Evolutionary conservation across 1,140 invertebrate genomes (phyloP).

Genomic region (Zophobas atratus): DNA sequence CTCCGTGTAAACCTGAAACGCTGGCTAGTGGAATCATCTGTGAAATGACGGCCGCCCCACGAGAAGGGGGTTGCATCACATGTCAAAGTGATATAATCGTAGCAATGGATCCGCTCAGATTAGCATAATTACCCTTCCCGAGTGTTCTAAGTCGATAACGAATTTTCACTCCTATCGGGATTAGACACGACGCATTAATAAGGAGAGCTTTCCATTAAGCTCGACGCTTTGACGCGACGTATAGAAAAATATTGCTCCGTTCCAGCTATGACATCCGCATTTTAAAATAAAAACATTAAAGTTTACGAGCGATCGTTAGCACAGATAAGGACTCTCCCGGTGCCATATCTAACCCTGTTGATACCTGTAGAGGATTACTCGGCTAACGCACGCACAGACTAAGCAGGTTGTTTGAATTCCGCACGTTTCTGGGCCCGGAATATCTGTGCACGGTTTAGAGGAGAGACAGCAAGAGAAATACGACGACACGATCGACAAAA

Average conservation of each 20-base stretch:
- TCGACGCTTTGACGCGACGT: slow-evolving; percentile 5
- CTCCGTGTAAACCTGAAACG: no score
- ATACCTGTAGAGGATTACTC: slow-evolving; percentile 44
- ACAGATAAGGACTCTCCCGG: slow-evolving; percentile 3
- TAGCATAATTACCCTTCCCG: slow-evolving; percentile 44
- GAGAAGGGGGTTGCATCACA: slow-evolving; percentile 9
- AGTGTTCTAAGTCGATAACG: slow-evolving; percentile 48
- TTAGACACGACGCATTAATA: slow-evolving; percentile 47
- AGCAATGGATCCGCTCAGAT: slow-evolving; percentile 36
- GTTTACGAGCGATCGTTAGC: slow-evolving; percentile 44
- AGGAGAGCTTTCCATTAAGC: slow-evolving; percentile 20
- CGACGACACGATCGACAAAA: slow-evolving; percentile 32
- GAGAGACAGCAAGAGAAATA: slow-evolving; percentile 16
- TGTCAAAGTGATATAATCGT: slow-evolving; percentile 31
- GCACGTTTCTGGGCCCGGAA: slow-evolving; percentile 7
- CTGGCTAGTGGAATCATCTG: not conserved
- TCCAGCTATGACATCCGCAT: slow-evolving; percentile 5
- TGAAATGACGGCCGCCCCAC: not conserved
- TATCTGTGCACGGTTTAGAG: slow-evolving; percentile 24
- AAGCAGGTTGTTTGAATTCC: slow-evolving; percentile 47
- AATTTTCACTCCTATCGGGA: slow-evolving; percentile 45
- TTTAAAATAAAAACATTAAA: slow-evolving; percentile 47
- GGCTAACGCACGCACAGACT: slow-evolving; percentile 31
- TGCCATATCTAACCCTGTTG: slow-evolving; percentile 42
- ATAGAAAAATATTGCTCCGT: slow-evolving; percentile 24